Evolutionary conservation across 2,113 vertebrate species (phyloP).

Genomic region (Dascyllus trimaculatus): DNA sequence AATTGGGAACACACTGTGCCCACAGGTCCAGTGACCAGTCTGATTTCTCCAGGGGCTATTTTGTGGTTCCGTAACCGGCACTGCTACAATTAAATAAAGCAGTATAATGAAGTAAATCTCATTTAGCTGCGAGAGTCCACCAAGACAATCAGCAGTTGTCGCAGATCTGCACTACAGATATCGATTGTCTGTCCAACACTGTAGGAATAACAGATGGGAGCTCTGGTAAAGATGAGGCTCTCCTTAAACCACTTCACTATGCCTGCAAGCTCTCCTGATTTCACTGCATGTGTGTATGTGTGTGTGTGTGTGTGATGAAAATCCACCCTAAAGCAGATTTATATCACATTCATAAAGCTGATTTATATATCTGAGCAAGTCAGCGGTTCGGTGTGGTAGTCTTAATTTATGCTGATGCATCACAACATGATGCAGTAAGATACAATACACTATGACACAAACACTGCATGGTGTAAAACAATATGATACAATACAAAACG

Average conservation of each 20-base stretch:
- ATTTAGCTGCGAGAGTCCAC: slow-evolving; percentile 56
- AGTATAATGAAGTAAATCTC: slow-evolving; percentile 72
- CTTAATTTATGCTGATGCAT: slow-evolving; percentile 50
- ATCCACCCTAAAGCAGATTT: slow-evolving; percentile 51
- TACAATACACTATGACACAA: background rate
- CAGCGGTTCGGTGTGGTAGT: slow-evolving; percentile 28
- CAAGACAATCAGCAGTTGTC: slow-evolving; percentile 64
- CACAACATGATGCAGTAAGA: slow-evolving; percentile 25
- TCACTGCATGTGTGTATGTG: slow-evolving; percentile 4
- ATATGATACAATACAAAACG: background rate
- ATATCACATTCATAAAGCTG: slow-evolving; percentile 61
- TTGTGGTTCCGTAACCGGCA: slow-evolving; percentile 28
- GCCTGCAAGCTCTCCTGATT: slow-evolving; percentile 6
- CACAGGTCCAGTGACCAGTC: slow-evolving; percentile 18
- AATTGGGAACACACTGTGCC: slow-evolving; percentile 43
- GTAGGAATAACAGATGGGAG: slow-evolving; percentile 62
- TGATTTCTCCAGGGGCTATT: slow-evolving; percentile 56
- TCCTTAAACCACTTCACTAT: slow-evolving; percentile 44
- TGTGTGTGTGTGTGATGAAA: slow-evolving; percentile 30
- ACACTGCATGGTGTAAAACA: background rate
- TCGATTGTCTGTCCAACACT: slow-evolving; percentile 61
- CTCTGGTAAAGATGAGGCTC: slow-evolving; percentile 46
- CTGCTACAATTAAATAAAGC: slow-evolving; percentile 64
- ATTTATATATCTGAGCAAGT: slow-evolving; percentile 56
- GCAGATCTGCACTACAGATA: slow-evolving; percentile 55